Conservation (phyloP, 1,140 invertebrate genomes). For the Marisa cornuarietis region DNA sequence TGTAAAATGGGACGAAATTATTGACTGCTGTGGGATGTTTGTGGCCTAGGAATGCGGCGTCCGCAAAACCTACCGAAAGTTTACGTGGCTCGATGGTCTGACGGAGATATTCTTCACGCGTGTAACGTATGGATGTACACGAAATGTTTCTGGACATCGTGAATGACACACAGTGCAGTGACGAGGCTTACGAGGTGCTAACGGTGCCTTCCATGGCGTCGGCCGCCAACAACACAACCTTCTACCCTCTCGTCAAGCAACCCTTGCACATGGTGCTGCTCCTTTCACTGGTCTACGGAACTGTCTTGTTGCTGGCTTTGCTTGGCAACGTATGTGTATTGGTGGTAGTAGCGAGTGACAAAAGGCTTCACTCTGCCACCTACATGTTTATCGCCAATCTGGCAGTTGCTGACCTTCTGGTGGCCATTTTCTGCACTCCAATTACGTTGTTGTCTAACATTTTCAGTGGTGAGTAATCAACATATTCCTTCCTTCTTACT, state of each 20-base stretch:
- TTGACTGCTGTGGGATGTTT: too few relatives aligned
- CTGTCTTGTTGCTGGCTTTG: conserved; percentile 81
- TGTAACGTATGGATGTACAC: too few relatives aligned
- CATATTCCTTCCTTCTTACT: neutral
- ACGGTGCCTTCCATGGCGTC: neutral
- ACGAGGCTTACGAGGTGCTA: too few relatives aligned
- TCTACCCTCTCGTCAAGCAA: conserved; percentile 31
- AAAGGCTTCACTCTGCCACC: conserved; percentile 87
- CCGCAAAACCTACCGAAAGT: too few relatives aligned
- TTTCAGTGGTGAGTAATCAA: conserved; percentile 43
- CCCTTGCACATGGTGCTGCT: conserved; percentile 38
- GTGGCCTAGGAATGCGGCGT: too few relatives aligned
- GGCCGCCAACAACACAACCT: neutral
- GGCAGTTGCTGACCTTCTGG: conserved; percentile 89
- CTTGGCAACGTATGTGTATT: conserved; percentile 89
- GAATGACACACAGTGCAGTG: too few relatives aligned
- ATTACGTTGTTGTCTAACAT: conserved; percentile 76
- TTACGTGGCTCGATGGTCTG: too few relatives aligned
- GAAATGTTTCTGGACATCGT: too few relatives aligned
- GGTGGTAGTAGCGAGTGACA: conserved; percentile 84
- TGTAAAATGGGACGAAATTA: too few relatives aligned
- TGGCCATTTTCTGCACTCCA: conserved; percentile 87
- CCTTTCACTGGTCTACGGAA: conserved; percentile 36
- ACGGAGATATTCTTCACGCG: too few relatives aligned
- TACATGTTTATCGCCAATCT: conserved; percentile 94